Percentiles rank a stretch among this genome's conserved stretches.
phyloP scores from a whole-genome alignment of 2,113 vertebrate genomes.

The Callopanchax toddi region DNA sequence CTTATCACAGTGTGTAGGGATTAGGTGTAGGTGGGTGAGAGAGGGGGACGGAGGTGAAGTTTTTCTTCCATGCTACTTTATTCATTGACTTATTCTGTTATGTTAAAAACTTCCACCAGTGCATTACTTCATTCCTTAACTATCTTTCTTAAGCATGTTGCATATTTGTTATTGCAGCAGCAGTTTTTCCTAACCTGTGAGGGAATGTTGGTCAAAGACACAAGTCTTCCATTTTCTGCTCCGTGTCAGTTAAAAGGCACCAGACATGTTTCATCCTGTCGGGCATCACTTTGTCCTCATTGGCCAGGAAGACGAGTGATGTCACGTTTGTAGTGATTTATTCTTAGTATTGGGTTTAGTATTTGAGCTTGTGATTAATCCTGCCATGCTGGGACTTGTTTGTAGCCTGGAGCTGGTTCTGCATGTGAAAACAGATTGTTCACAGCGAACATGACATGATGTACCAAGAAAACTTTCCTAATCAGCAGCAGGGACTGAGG shows the following conservation, averaged over 20 bases:
- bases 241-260: constrained; percentile 47
- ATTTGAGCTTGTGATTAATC: constrained; percentile 46
- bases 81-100: too few relatives aligned
- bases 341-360: constrained; percentile 51
- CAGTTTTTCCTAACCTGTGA: neutral
- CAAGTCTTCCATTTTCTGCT: constrained; percentile 36
- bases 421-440: constrained; percentile 40
- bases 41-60: constrained; percentile 1
- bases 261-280: constrained; percentile 57
- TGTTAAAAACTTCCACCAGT: too few relatives aligned
- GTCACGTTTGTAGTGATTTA: constrained; percentile 54
- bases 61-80: neutral
- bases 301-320: constrained; percentile 56
- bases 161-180: neutral
- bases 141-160: neutral
- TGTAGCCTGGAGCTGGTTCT: constrained; percentile 18
- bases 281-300: constrained; percentile 31
- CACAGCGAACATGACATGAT: neutral
- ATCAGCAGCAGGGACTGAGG: neutral
- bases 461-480: neutral
- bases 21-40: constrained; percentile 4
- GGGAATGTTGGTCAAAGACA: constrained; percentile 1
- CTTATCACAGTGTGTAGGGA: constrained; percentile 47
- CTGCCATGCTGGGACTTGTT: constrained; percentile 62
- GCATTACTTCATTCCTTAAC: neutral